Evolutionary conservation across 2,888 invertebrate species (phyloP).

Genomic region (Heliconius aoede): DNA sequence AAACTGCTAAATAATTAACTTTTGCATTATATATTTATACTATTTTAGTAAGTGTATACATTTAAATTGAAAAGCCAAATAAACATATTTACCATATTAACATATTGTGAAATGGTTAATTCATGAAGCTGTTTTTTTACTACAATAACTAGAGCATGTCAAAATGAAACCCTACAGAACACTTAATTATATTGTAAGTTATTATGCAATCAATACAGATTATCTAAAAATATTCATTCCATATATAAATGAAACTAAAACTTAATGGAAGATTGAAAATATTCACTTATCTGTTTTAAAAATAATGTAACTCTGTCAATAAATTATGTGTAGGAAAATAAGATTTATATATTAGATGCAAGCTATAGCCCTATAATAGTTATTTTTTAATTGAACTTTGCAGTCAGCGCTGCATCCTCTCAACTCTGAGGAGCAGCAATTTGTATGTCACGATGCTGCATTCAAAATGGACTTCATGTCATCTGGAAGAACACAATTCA

Average conservation of each 20-base stretch:
- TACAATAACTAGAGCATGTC: constrained; percentile 15
- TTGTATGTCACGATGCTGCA: constrained; percentile 82
- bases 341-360: constrained; percentile 53
- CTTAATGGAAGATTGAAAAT: constrained; percentile 14
- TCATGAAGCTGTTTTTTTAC: not conserved
- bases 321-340: constrained; percentile 40
- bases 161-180: constrained; percentile 15
- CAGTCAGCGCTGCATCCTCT: constrained; percentile 77
- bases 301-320: constrained; percentile 36
- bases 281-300: constrained; percentile 31
- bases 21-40: too few species aligned
- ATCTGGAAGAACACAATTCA: constrained; percentile 92
- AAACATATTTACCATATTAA: not conserved
- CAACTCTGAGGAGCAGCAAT: constrained; percentile 75
- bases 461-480: constrained; percentile 92
- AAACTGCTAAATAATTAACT: too few species aligned
- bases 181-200: constrained; percentile 18
- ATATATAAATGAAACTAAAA: constrained; percentile 15
- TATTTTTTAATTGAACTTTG: constrained; percentile 63
- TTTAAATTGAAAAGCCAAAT: not conserved
- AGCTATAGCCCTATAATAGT: constrained; percentile 57
- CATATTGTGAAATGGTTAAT: constrained; percentile 1
- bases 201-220: constrained; percentile 27
- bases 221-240: constrained; percentile 19
- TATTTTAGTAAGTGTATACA: not conserved